A percentile compares a stretch with the other conserved stretches of the same genome.
Conservation (phyloP, 2,113 vertebrate genomes). For the Chrysemys picta region DNA sequence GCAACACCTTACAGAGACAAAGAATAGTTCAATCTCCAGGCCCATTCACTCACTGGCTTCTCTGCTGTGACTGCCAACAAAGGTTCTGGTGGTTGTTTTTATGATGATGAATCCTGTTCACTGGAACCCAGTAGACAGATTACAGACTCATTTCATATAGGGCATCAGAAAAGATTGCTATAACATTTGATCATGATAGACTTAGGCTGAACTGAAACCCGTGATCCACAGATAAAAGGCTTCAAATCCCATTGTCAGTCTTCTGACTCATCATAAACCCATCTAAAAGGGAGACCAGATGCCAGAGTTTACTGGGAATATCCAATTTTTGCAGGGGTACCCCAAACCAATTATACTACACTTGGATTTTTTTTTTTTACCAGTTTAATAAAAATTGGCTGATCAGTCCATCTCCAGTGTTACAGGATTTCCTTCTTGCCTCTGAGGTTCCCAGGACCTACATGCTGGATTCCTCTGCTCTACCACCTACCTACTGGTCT, state of each 20-base stretch:
- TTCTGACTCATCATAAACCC: neutral
- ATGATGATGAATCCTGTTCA: neutral
- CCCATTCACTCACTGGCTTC: neutral
- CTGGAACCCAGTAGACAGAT: neutral
- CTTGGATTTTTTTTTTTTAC: neutral
- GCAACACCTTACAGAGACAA: neutral
- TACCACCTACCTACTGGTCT: neutral
- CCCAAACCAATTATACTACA: rapidly evolving
- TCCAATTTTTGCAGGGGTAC: neutral
- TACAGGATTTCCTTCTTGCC: neutral
- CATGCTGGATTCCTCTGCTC: neutral
- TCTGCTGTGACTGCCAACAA: neutral
- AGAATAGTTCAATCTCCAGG: neutral
- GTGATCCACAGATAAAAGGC: neutral
- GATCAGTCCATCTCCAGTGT: neutral
- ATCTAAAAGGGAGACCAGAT: neutral
- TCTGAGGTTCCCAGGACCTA: neutral
- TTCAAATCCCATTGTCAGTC: neutral
- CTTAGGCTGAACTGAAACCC: neutral
- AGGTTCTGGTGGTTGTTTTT: neutral
- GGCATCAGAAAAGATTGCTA: neutral
- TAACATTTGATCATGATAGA: neutral
- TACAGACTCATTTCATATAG: neutral
- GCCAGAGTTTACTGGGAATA: neutral
- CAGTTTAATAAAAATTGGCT: neutral